Percentiles rank a stretch among this genome's conserved stretches.
Evolutionary conservation across 2,888 invertebrate genomes (phyloP).

Genomic region (Eupithecia vulgata): DNA sequence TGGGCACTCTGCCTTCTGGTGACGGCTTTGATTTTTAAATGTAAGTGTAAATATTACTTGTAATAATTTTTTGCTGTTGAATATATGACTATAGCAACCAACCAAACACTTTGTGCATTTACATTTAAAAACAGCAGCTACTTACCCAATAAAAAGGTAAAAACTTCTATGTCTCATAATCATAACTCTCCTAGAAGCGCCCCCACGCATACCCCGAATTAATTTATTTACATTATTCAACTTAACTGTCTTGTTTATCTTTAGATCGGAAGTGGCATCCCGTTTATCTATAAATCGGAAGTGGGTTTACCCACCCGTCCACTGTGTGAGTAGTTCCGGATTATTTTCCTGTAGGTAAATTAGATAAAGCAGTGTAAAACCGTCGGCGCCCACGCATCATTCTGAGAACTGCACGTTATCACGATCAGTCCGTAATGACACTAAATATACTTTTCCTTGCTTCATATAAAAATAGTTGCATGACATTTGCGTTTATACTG

Average conservation of each 20-base stretch:
- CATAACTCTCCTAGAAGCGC: neutral
- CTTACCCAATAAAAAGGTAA: neutral
- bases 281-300: conserved; percentile 9
- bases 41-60: no score
- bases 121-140: no score
- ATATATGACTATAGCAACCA: no score
- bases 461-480: conserved; percentile 1
- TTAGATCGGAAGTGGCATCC: neutral
- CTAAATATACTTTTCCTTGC: conserved; percentile 12
- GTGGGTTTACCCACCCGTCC: neutral
- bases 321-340: conserved; percentile 5
- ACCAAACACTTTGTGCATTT: no score
- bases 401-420: conserved; percentile 31
- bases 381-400: conserved; percentile 16
- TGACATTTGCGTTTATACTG: neutral
- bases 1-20: no score
- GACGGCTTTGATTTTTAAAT: no score
- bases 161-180: neutral
- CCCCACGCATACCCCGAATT: neutral
- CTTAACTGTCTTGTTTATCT: neutral
- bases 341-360: conserved; percentile 14
- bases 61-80: no score
- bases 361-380: conserved; percentile 10
- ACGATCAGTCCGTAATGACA: conserved; percentile 1
- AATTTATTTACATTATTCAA: neutral